phyloP scores from a whole-genome alignment of 2,888 invertebrate genomes.

The Drosophila mettleri region DNA sequence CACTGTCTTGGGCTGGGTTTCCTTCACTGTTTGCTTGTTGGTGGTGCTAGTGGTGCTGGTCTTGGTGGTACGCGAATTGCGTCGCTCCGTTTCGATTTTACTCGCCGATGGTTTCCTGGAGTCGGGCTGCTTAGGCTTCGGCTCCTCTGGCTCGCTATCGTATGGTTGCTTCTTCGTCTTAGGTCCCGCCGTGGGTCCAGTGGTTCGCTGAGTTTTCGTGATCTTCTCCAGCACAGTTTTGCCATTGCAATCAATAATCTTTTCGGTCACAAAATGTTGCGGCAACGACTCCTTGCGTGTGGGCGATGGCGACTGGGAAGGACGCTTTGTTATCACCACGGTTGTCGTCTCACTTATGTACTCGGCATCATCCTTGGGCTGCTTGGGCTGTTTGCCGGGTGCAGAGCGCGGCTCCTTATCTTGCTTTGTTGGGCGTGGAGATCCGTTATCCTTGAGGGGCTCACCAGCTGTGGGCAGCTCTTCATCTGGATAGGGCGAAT shows the following conservation, averaged over 20 bases:
- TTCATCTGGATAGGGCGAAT: conserved; percentile 29
- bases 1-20: conserved; percentile 31
- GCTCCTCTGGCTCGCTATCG: conserved; percentile 44
- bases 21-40: conserved; percentile 31
- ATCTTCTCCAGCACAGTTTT: conserved; percentile 44
- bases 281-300: conserved; percentile 35
- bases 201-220: conserved; percentile 22
- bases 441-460: neutral
- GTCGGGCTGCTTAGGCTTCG: conserved; percentile 33
- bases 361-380: conserved; percentile 48
- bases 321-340: conserved; percentile 46
- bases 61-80: conserved; percentile 51
- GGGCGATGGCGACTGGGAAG: conserved; percentile 47
- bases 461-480: conserved; percentile 8
- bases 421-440: conserved; percentile 8
- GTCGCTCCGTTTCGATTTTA: conserved; percentile 47
- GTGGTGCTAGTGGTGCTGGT: conserved; percentile 21
- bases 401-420: conserved; percentile 14
- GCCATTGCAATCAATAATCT: conserved; percentile 60
- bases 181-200: neutral
- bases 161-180: conserved; percentile 33
- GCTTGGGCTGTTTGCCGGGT: conserved; percentile 21
- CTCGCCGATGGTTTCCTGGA: conserved; percentile 32
- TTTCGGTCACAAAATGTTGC: conserved; percentile 64
- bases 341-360: conserved; percentile 55